These are phyloP conservation scores for Spialia ferax DNA, from an alignment of 2,888 invertebrate genomes.

Conservation along the genomic window DNA sequence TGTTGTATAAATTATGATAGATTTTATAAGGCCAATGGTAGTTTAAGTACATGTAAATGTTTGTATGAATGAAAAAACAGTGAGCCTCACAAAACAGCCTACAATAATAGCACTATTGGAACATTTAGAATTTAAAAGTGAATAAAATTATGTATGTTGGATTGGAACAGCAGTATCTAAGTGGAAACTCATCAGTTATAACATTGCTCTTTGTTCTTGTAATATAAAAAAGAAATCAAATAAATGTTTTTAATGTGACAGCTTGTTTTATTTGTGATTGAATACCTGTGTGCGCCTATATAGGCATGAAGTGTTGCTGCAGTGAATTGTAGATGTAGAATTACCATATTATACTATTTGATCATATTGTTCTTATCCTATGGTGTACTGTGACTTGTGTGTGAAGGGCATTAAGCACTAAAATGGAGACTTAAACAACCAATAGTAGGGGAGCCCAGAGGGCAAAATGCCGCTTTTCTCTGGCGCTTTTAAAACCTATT, in stretches of 20 bases:
- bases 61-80: constrained; percentile 17
- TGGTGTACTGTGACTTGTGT: no score
- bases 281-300: no score
- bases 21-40: constrained; percentile 16
- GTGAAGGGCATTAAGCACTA: no score
- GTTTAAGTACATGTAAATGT: constrained; percentile 15
- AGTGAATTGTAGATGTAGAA: no score
- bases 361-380: no score
- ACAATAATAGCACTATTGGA: constrained; percentile 32
- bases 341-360: no score
- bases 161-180: constrained; percentile 14
- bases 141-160: constrained; percentile 19
- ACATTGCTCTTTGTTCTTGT: constrained; percentile 74
- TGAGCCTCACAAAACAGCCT: constrained; percentile 19
- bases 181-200: constrained; percentile 57
- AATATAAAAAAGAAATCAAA: constrained; percentile 67
- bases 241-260: constrained; percentile 70
- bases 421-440: no score
- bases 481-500: no score
- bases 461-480: no score
- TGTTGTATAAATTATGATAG: constrained; percentile 14
- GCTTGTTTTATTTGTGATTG: constrained; percentile 5
- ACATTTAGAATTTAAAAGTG: constrained; percentile 36
- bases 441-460: no score
- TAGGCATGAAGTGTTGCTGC: no score